Percentiles rank a stretch among this genome's conserved stretches.
These are phyloP conservation scores for Malurus alboscapulatus DNA, from an alignment of 2,113 vertebrate species.

Conservation along the genomic window DNA sequence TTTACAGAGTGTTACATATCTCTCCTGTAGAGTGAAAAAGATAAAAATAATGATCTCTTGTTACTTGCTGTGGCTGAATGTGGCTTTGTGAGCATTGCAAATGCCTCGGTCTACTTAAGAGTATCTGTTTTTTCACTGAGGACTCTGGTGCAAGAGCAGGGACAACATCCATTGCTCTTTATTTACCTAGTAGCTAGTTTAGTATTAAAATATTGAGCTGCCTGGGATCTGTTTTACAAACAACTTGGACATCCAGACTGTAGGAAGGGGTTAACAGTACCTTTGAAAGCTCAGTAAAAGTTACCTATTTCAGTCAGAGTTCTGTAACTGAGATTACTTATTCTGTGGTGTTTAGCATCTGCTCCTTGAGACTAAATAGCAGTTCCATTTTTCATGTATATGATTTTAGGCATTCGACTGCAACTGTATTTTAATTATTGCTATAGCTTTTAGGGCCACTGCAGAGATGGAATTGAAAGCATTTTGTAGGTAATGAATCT, in stretches of 20 bases:
- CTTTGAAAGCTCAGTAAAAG: background rate
- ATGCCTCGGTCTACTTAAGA: background rate
- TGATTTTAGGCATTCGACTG: background rate
- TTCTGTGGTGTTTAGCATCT: background rate
- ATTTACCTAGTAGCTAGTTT: background rate
- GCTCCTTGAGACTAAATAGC: background rate
- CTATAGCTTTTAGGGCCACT: background rate
- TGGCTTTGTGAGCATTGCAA: background rate
- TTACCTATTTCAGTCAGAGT: background rate
- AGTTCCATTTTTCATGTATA: background rate
- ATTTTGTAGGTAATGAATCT: background rate
- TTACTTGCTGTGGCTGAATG: background rate
- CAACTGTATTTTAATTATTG: background rate
- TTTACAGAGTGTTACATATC: background rate
- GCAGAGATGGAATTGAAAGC: background rate
- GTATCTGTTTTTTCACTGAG: background rate
- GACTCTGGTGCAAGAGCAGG: background rate
- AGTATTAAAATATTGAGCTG: background rate
- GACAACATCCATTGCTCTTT: background rate
- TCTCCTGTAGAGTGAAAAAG: background rate
- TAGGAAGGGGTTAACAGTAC: background rate
- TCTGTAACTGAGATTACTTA: background rate
- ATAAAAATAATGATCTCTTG: fast-evolving
- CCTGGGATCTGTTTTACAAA: background rate
- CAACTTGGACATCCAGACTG: background rate